phyloP scores from a whole-genome alignment of 2,797 vertebrate genomes.

The Crypturellus tataupa region DNA sequence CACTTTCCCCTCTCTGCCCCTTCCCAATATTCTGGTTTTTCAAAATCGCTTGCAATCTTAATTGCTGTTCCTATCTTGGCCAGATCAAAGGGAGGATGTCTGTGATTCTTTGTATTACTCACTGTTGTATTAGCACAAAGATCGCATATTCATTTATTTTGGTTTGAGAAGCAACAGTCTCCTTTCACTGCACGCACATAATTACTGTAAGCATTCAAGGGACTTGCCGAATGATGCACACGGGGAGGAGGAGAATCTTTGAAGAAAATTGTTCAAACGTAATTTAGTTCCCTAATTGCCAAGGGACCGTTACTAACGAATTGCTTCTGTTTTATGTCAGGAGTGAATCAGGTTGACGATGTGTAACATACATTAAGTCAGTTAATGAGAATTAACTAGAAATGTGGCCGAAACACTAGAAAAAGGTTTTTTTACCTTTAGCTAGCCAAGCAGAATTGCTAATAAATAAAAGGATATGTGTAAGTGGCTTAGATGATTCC shows the following conservation, averaged over 20 bases:
- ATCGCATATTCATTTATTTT: slow-evolving; percentile 50
- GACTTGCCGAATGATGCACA: slow-evolving; percentile 53
- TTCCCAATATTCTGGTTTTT: slow-evolving; percentile 6
- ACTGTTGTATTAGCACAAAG: background rate
- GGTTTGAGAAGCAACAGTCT: slow-evolving; percentile 42
- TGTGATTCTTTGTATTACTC: slow-evolving; percentile 55
- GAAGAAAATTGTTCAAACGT: slow-evolving; percentile 67
- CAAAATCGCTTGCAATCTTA: background rate
- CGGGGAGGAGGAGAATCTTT: slow-evolving; percentile 57
- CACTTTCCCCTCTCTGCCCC: background rate
- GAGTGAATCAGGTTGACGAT: slow-evolving; percentile 67
- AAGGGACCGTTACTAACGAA: slow-evolving; percentile 68
- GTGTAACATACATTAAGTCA: slow-evolving; percentile 66
- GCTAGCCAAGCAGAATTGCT: slow-evolving; percentile 36
- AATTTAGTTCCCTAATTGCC: slow-evolving; percentile 68
- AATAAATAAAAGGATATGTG: slow-evolving; percentile 59
- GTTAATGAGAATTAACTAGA: slow-evolving; percentile 70
- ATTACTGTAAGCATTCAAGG: slow-evolving; percentile 64
- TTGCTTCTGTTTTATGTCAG: slow-evolving; percentile 72
- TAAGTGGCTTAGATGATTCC: slow-evolving; percentile 56
- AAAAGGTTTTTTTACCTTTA: slow-evolving; percentile 53
- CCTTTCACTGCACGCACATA: slow-evolving; percentile 59
- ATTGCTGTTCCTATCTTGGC: slow-evolving; percentile 35
- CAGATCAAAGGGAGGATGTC: slow-evolving; percentile 60
- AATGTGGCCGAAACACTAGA: slow-evolving; percentile 55